Conservation (phyloP, 2,797 vertebrate genomes). For the Paguma larvata region DNA sequence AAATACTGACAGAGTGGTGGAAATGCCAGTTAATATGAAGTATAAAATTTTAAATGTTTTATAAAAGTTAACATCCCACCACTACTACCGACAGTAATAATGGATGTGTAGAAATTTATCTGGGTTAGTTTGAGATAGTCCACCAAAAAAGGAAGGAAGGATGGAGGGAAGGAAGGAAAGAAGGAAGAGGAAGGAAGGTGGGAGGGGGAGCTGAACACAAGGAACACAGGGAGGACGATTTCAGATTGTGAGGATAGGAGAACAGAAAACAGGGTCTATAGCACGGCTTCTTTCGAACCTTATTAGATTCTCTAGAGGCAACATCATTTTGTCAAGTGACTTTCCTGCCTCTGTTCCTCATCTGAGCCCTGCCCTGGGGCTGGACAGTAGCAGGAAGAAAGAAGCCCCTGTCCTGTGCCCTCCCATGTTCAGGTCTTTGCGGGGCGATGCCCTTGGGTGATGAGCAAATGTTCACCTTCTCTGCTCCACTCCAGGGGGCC, state of each 20-base stretch:
- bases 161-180: background rate
- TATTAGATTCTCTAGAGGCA: background rate
- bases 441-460: background rate
- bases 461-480: background rate
- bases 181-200: background rate
- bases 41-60: background rate
- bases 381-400: too few species aligned
- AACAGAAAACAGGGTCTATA: background rate
- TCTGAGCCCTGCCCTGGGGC: background rate
- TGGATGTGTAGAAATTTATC: background rate
- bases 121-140: background rate
- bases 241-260: background rate
- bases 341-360: background rate
- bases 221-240: background rate
- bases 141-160: background rate
- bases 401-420: background rate
- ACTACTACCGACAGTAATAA: background rate
- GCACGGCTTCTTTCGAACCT: background rate
- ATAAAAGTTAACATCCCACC: constrained; percentile 28
- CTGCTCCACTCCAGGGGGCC: background rate
- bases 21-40: constrained; percentile 41
- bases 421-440: background rate
- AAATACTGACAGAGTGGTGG: background rate
- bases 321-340: background rate
- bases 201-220: too few species aligned